Evolutionary conservation across 1,140 invertebrate species (phyloP).

Genomic region (Drosophila lowei): DNA sequence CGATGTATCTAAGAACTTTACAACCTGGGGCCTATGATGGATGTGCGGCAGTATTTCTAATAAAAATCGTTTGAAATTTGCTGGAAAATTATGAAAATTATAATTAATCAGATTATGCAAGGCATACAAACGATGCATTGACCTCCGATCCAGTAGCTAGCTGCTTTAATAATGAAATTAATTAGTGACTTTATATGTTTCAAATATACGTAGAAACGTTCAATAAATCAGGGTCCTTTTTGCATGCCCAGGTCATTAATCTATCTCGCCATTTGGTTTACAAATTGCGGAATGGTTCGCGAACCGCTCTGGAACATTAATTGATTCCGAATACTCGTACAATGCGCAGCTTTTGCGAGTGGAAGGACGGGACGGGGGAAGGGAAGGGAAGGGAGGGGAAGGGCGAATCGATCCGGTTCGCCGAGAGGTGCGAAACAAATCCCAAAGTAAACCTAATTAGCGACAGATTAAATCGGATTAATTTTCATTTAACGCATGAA

Average conservation of each 20-base stretch:
- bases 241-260: conserved; percentile 28
- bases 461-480: conserved; percentile 82
- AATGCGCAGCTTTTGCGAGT: conserved; percentile 20
- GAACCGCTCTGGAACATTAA: conserved; percentile 26
- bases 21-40: no score
- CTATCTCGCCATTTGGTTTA: conserved; percentile 32
- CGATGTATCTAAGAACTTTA: no score
- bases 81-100: no score
- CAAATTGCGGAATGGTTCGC: conserved; percentile 29
- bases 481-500: conserved; percentile 81
- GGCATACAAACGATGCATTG: no score
- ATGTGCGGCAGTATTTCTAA: no score
- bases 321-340: conserved; percentile 30
- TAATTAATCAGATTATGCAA: no score
- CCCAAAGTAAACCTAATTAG: conserved; percentile 82
- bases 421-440: conserved; percentile 74
- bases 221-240: conserved; percentile 42
- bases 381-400: no score
- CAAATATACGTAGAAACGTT: conserved; percentile 15
- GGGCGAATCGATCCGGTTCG: conserved; percentile 28
- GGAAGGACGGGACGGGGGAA: conserved; percentile 7
- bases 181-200: conserved; percentile 20
- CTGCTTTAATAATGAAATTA: no score
- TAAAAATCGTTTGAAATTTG: no score
- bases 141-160: no score